phyloP scores from a whole-genome alignment of 2,113 vertebrate genomes.

The Sorex fumeus region DNA sequence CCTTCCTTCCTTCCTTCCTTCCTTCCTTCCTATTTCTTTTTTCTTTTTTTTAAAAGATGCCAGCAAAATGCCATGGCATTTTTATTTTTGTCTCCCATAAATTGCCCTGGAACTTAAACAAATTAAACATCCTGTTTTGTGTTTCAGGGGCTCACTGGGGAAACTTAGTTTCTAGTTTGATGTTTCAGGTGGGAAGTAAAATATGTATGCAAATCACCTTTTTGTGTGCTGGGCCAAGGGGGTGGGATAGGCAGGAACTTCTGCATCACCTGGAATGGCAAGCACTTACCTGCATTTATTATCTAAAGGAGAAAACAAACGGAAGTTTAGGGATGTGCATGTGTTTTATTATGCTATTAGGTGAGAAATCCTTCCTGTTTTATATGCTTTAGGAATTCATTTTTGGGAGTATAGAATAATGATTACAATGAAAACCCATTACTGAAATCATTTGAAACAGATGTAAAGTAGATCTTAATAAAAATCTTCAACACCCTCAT shows the following conservation, averaged over 20 bases:
- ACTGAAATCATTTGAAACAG: conserved; percentile 49
- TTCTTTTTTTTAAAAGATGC: conserved; percentile 68
- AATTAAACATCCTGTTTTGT: conserved; percentile 84
- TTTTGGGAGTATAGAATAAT: background rate
- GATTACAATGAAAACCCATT: conserved; percentile 31
- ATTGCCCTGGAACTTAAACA: conserved; percentile 79
- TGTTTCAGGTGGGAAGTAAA: conserved; percentile 55
- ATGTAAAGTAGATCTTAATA: conserved; percentile 37
- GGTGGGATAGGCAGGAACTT: background rate
- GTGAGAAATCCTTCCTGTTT: conserved; percentile 39
- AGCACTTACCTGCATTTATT: conserved; percentile 30
- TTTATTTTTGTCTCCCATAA: conserved; percentile 81
- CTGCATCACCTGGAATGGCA: conserved; percentile 6
- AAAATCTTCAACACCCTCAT: background rate
- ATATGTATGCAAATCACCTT: conserved; percentile 52
- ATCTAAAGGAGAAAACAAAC: conserved; percentile 29
- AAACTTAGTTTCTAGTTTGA: conserved; percentile 63
- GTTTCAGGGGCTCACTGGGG: conserved; percentile 73
- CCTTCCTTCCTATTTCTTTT: background rate
- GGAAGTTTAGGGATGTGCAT: background rate
- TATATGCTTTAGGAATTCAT: conserved; percentile 41
- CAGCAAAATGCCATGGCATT: conserved; percentile 77
- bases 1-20: conserved; percentile 2
- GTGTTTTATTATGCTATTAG: background rate
- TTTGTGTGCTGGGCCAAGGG: background rate